Conservation (phyloP, 2,113 vertebrate species). For the Stictonetta naevosa region DNA sequence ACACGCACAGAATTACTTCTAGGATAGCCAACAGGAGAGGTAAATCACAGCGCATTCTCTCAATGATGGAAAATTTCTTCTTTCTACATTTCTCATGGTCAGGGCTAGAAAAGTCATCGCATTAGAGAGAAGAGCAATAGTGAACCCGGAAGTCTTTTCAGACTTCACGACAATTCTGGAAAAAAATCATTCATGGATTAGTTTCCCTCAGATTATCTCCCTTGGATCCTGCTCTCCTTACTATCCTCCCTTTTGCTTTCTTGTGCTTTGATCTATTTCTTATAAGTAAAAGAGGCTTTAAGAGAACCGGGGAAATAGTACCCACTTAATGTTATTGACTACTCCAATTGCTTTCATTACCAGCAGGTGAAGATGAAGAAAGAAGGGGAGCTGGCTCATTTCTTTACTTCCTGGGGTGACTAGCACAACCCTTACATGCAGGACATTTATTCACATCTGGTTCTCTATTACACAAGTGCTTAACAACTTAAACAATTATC, state of each 20-base stretch:
- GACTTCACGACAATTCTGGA: background rate
- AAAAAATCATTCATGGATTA: background rate
- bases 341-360: accelerated
- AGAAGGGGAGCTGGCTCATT: background rate
- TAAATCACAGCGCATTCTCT: background rate
- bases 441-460: background rate
- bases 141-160: background rate
- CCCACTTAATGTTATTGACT: background rate
- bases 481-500: background rate
- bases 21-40: background rate
- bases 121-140: background rate
- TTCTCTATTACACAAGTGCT: background rate
- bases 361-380: background rate
- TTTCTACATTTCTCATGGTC: background rate
- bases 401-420: background rate
- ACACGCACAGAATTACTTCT: background rate
- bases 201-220: background rate
- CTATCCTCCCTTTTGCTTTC: background rate
- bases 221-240: background rate
- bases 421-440: background rate
- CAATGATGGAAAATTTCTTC: background rate
- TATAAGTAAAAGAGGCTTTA: background rate
- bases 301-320: background rate
- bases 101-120: background rate
- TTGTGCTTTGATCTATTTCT: background rate